These are phyloP conservation scores for Zeuzera pyrina DNA, from an alignment of 2,888 invertebrate species.

Conservation along the genomic window DNA sequence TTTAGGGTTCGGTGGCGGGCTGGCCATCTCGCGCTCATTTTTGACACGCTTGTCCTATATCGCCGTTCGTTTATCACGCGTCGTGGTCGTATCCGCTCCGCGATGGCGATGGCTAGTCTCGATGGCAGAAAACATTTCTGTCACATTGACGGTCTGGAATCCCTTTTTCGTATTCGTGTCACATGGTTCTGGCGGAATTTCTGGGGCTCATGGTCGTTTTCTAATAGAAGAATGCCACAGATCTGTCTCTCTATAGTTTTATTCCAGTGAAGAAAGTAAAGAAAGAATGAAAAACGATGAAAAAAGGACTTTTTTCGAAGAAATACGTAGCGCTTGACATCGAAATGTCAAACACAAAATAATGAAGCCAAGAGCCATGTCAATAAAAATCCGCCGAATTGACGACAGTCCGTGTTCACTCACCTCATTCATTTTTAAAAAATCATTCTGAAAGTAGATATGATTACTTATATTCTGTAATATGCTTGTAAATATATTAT, in stretches of 20 bases:
- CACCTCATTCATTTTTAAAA: background rate
- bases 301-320: slow-evolving; percentile 53
- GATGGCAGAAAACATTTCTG: slow-evolving; percentile 73
- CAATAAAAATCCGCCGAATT: slow-evolving; percentile 69
- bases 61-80: slow-evolving; percentile 55
- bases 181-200: slow-evolving; percentile 67
- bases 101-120: slow-evolving; percentile 57
- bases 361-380: slow-evolving; percentile 68
- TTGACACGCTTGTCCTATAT: slow-evolving; percentile 64
- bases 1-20: slow-evolving; percentile 69
- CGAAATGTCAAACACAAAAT: slow-evolving; percentile 74
- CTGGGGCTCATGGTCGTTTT: slow-evolving; percentile 33
- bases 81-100: slow-evolving; percentile 47
- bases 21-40: slow-evolving; percentile 73
- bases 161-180: slow-evolving; percentile 73
- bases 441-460: too few species aligned
- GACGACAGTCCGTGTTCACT: slow-evolving; percentile 48
- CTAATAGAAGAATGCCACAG: slow-evolving; percentile 22
- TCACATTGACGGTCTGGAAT: slow-evolving; percentile 72
- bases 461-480: too few species aligned
- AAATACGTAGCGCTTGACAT: slow-evolving; percentile 73
- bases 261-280: slow-evolving; percentile 38
- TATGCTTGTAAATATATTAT: too few species aligned
- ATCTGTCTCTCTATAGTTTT: slow-evolving; percentile 26
- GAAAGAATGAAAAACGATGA: slow-evolving; percentile 36